Base-by-base conservation (phyloP, 2,888 invertebrate species). In the Drosophila tanythrix region DNA sequence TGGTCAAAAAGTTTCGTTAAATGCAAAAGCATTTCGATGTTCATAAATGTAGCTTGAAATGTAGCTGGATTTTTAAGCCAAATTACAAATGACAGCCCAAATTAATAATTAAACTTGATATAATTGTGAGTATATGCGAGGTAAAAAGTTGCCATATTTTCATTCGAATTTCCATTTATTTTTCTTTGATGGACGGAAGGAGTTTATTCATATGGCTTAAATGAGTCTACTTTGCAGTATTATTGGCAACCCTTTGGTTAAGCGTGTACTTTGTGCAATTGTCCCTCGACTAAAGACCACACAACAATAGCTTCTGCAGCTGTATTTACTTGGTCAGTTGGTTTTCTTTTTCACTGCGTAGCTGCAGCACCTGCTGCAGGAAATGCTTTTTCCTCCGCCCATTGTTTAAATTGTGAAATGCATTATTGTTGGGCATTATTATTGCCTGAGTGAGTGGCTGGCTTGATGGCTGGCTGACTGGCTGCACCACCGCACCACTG, bases 401-500 rank as follows among this genome's bases (percentile, higher is more conserved):
- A 66, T 70, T 78, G 70, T 78, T 63, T 46, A 48, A 43, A 36
- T 31, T 58, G 57, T 57, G 56, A 43, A 61, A 70, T 60, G 55
- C 63, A 74, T 77, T 74, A 70, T 65, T 68, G 56, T 61, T 61
- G 51, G 51, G 52, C 67, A 61, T 58, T 57, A 59, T 53, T 71
- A 48, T 73, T 52, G 73, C 27, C 31, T 33, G n/a, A 62, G 33
- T 62, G 57, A 57, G 29, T 21, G 38, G 51, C 48, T 36, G 60
- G 40, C 46, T 66, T 48, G 31, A 46, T 48, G 52, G n/a, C 38
- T 40, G 50, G 43, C 21, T 43, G 65, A 35, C 53, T 29, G 51
- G 33, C 50, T 55, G 58, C 53, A 57, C 48, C 55, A 29, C 51
- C 67, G 52, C 52, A 64, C 52, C 55, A 21, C 53, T 21, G 46